Percentiles rank a stretch among this genome's conserved stretches.
Evolutionary conservation across 2,113 vertebrate genomes (phyloP).

Genomic region (Dicerorhinus sumatrensis): DNA sequence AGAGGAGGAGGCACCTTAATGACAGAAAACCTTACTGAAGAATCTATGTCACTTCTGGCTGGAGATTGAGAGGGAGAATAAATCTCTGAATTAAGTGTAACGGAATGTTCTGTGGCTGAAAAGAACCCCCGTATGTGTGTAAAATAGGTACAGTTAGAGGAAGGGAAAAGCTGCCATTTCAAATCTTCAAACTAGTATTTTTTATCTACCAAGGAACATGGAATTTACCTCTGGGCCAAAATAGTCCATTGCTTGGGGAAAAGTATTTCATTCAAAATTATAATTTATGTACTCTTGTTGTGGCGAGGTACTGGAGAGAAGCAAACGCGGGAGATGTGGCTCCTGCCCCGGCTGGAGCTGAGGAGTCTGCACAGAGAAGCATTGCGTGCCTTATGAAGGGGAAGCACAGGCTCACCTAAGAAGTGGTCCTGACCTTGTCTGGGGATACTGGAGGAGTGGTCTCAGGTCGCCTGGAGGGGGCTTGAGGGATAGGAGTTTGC

Average conservation of each 20-base stretch:
- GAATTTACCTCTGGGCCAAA: not conserved
- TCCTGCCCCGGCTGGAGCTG: not conserved
- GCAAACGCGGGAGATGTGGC: not conserved
- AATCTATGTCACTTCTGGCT: not conserved
- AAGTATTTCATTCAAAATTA: not conserved
- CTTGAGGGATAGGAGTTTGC: not conserved
- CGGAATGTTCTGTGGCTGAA: not conserved
- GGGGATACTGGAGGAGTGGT: not conserved
- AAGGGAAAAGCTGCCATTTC: not conserved
- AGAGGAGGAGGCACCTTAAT: no score
- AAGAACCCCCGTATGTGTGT: not conserved
- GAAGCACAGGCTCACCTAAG: accelerated
- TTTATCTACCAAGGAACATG: not conserved
- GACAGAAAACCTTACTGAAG: not conserved
- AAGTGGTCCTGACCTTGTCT: not conserved
- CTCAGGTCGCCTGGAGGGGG: not conserved
- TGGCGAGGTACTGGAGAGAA: not conserved
- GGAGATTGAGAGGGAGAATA: not conserved
- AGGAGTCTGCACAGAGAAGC: not conserved
- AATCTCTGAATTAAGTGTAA: not conserved
- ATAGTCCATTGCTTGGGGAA: not conserved
- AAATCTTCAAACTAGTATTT: not conserved
- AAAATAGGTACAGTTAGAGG: not conserved
- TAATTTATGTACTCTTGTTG: not conserved
- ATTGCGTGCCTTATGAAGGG: accelerated